A percentile compares a stretch with the other conserved stretches of the same genome.
Evolutionary conservation across 2,113 vertebrate genomes (phyloP).

Genomic region (Balaeniceps rex): DNA sequence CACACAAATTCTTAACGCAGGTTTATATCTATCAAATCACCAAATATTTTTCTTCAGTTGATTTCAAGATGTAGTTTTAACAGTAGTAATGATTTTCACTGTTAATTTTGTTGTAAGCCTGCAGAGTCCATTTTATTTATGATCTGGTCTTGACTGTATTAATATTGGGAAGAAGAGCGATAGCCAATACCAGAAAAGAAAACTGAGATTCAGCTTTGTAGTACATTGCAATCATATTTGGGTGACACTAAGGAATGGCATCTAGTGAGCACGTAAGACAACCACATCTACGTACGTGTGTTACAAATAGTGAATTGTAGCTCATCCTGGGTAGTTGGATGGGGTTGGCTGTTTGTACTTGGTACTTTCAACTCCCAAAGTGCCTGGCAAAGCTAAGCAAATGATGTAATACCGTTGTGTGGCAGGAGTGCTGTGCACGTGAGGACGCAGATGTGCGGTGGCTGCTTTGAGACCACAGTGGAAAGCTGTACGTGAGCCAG

Average conservation of each 20-base stretch:
- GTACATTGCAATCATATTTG: not conserved
- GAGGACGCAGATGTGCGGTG: not conserved
- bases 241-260: not conserved
- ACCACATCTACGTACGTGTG: rapidly evolving
- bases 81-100: not conserved
- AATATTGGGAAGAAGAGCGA: not conserved
- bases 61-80: not conserved
- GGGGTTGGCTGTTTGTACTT: not conserved
- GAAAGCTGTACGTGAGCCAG: not conserved
- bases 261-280: not conserved
- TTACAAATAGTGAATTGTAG: not conserved
- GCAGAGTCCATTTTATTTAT: not conserved
- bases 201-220: not conserved
- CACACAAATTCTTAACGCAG: not conserved
- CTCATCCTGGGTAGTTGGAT: not conserved
- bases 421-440: not conserved
- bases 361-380: not conserved
- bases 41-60: not conserved
- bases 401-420: rapidly evolving
- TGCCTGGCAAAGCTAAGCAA: not conserved
- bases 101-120: not conserved
- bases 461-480: not conserved
- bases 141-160: not conserved
- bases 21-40: not conserved
- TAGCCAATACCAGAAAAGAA: not conserved